Evolutionary conservation across 2,888 invertebrate genomes (phyloP).

Genomic region (Lycocerus yunnanus): DNA sequence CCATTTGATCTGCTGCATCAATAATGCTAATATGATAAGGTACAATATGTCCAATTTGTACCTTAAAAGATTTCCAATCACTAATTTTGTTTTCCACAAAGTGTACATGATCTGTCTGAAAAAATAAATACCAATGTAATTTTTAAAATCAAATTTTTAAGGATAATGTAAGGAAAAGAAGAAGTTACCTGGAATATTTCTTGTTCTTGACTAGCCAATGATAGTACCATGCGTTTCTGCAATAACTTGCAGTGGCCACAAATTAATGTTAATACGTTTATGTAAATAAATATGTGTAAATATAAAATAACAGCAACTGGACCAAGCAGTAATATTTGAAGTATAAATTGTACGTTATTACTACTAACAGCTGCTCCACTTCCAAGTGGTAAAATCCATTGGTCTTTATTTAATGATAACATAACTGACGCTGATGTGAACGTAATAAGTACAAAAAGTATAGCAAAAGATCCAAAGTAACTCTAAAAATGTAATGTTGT

Average conservation of each 20-base stretch:
- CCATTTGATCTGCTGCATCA: background rate
- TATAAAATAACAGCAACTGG: accelerated
- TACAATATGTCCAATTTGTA: background rate
- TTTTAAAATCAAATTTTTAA: background rate
- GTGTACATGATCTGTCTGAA: background rate
- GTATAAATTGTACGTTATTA: background rate
- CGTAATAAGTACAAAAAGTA: background rate
- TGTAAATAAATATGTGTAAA: background rate
- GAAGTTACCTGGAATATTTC: background rate
- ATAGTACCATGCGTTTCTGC: background rate
- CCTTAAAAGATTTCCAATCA: background rate
- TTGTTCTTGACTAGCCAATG: background rate
- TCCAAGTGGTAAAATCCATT: background rate
- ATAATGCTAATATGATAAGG: background rate
- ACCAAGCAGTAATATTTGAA: background rate
- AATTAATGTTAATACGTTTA: background rate
- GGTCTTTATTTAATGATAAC: background rate
- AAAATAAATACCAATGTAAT: background rate
- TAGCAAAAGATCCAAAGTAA: background rate
- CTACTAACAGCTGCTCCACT: background rate
- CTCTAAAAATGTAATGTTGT: background rate
- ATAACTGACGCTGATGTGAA: background rate
- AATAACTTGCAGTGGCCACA: background rate
- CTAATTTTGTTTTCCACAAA: background rate
- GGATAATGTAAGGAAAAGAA: too few relatives aligned